A percentile compares a stretch with the other conserved stretches of the same genome.
Conservation (phyloP, 2,888 invertebrate genomes). For the Periphyllus acericola region DNA sequence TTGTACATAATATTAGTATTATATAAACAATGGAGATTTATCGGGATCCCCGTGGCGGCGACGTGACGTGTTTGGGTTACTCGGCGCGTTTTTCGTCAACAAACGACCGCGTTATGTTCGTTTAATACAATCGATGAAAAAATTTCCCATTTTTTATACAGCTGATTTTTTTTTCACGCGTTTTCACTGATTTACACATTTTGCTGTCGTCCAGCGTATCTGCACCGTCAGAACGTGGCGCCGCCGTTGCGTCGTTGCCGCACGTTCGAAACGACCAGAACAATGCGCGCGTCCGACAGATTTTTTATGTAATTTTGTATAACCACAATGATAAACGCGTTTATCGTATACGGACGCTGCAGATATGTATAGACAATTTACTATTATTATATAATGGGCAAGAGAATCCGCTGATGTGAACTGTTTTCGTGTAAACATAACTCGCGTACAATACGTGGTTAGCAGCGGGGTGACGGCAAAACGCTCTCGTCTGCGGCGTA, state of each 20-base stretch:
- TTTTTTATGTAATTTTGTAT: background rate
- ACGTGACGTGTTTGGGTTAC: slow-evolving; percentile 14
- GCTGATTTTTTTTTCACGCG: background rate
- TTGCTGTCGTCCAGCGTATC: no score
- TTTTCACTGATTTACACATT: background rate
- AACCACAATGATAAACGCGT: no score
- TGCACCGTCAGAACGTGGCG: background rate
- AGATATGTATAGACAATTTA: no score
- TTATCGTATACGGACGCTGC: no score
- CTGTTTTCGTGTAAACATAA: background rate
- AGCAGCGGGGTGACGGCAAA: background rate
- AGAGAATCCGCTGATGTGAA: background rate
- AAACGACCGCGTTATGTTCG: background rate
- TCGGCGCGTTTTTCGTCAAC: slow-evolving; percentile 14
- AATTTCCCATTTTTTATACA: background rate
- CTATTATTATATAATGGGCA: background rate
- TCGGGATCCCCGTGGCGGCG: slow-evolving; percentile 20
- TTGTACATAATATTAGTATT: background rate
- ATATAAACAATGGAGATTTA: slow-evolving; percentile 49
- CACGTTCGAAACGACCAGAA: background rate
- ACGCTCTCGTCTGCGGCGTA: background rate
- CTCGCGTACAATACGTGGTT: background rate
- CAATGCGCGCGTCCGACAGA: background rate
- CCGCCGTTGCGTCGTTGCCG: slow-evolving; percentile 11
- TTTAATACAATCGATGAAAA: background rate